Evolutionary conservation across 92 coral and sea anemone genomes (phyloP).

Genomic region (Metridium senile): DNA sequence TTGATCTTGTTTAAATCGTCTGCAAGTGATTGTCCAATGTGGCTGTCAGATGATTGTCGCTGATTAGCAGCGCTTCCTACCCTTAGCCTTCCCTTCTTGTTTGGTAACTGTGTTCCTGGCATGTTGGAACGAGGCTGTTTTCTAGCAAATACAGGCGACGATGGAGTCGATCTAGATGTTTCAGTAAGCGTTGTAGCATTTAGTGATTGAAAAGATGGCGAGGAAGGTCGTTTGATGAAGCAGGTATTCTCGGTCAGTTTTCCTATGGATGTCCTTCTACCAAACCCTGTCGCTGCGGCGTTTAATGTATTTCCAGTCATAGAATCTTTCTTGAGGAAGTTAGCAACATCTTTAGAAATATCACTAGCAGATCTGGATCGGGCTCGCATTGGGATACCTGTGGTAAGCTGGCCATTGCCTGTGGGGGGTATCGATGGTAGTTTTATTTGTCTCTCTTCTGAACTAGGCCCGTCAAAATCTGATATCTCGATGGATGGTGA

Average conservation of each 20-base stretch:
- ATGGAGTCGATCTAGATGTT: conserved; percentile 39
- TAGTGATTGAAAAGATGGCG: neutral
- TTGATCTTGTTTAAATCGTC: conserved; percentile 28
- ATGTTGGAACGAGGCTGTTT: too few relatives aligned
- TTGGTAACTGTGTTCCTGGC: conserved; percentile 1
- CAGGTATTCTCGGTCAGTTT: neutral
- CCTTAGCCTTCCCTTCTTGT: neutral
- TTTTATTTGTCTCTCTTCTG: neutral
- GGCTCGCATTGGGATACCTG: neutral
- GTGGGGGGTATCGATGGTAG: conserved; percentile 9
- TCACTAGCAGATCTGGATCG: neutral
- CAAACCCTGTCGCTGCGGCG: neutral
- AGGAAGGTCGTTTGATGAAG: neutral
- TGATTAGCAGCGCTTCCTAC: neutral
- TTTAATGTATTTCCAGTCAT: neutral
- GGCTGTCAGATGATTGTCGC: neutral
- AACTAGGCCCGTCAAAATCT: neutral
- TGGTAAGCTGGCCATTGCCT: neutral
- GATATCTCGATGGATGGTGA: conserved; percentile 27
- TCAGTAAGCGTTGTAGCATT: neutral
- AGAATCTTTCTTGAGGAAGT: neutral
- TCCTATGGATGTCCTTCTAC: neutral
- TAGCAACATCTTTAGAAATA: neutral
- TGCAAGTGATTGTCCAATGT: neutral
- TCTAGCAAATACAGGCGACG: conserved; percentile 34